phyloP scores from a whole-genome alignment of 1,140 invertebrate species.

The Muscidifurax raptorellus region DNA sequence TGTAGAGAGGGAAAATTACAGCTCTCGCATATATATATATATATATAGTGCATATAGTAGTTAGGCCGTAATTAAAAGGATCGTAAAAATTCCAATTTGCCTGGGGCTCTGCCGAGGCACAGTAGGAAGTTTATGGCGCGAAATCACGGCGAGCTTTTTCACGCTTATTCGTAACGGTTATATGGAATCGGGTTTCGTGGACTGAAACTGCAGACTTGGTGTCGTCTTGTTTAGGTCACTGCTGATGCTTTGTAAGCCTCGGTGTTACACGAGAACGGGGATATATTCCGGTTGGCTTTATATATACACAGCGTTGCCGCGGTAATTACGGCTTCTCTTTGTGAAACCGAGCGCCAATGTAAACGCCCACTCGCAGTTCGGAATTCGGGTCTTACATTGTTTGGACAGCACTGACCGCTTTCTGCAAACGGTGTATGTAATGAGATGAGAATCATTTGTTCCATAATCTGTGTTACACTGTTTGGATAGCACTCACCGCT shows the following conservation, averaged over 20 bases:
- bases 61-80: constrained; percentile 15
- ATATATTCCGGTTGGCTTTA: not conserved
- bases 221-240: not conserved
- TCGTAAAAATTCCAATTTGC: constrained; percentile 40
- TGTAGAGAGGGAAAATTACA: not conserved
- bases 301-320: not conserved
- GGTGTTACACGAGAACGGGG: not conserved
- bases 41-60: not conserved
- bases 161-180: not conserved
- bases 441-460: too few relatives aligned
- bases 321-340: not conserved
- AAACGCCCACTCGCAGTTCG: too few relatives aligned
- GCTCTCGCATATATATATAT: too few relatives aligned
- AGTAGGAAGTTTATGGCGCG: not conserved
- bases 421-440: too few relatives aligned
- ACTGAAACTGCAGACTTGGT: not conserved
- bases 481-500: too few relatives aligned
- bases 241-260: too few relatives aligned
- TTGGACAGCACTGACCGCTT: too few relatives aligned
- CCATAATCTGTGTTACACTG: too few relatives aligned
- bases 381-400: too few relatives aligned
- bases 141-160: constrained; percentile 19
- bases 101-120: not conserved
- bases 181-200: not conserved
- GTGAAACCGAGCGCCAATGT: not conserved